These are phyloP conservation scores for Rhinolophus ferrumequinum DNA, from an alignment of 2,113 vertebrate genomes.

Conservation along the genomic window DNA sequence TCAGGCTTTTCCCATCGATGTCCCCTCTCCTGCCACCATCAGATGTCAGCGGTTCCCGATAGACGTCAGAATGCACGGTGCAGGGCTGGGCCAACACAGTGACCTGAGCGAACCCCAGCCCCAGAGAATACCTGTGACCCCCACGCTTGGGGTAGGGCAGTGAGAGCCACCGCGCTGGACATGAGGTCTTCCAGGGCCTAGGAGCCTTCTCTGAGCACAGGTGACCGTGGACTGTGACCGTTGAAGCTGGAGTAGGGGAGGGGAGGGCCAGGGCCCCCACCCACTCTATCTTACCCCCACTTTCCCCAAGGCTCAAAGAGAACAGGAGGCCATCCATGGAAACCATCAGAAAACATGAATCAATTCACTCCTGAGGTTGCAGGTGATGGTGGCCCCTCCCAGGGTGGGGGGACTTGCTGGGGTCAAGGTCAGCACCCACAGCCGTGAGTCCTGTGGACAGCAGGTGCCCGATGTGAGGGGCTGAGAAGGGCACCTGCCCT, in stretches of 20 bases:
- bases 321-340: not conserved
- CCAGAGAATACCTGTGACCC: too few relatives aligned
- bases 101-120: not conserved
- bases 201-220: not conserved
- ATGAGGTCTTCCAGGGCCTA: not conserved
- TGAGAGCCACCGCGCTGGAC: too few relatives aligned
- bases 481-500: accelerated
- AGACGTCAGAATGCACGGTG: not conserved
- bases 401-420: accelerated
- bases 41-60: accelerated
- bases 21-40: not conserved
- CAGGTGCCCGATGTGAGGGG: accelerated
- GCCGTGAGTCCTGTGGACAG: accelerated
- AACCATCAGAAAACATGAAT: not conserved
- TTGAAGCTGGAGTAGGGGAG: not conserved
- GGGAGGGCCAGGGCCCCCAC: not conserved
- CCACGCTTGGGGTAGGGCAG: not conserved
- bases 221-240: too few relatives aligned
- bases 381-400: not conserved
- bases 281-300: accelerated
- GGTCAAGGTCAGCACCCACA: not conserved
- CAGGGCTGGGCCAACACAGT: not conserved
- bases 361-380: not conserved
- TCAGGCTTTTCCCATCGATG: not conserved
- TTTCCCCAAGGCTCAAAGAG: not conserved